Evolutionary conservation across 2,888 invertebrate species (phyloP), one percentile per base, ranked within the genome.

Genomic region (Anarsia innoxiella): DNA sequence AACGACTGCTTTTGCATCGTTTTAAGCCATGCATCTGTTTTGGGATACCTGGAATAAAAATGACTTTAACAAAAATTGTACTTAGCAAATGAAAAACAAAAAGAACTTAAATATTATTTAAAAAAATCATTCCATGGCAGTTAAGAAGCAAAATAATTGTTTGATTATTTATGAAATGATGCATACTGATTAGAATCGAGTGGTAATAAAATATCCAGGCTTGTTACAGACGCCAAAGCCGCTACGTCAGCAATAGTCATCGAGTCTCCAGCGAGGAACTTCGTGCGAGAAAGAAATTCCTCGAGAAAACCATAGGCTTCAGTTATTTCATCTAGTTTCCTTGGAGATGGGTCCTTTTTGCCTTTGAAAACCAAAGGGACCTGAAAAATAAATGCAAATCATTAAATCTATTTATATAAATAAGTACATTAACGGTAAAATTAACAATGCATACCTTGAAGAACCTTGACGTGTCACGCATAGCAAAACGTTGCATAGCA

Each of bases 201-300:
- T 11, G 71, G 63, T 1, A 66, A 40, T 5, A 76, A 41, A 26
- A 60, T 50, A 11, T 70, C 39, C 2, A 61, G 55, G 1, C 68
- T 57, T 1, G 74, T 46, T 0, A 65, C 59, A 12, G 32, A 13
- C 5, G 80, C 56, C 6, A 75, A 66, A 15, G 80, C 61, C 9
- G 75, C 68, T 31, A 87, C 59, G 51, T 88, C 89, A 2, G 86
- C 86, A 16, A 87, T 60, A 5, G 86, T 84, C 23, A 77, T 44
- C 11, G 66, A 47, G 31, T 82, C 64, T 9, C 80, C 84, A 23
- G 84, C 80, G 25, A 83, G 56, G 62, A 77, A 87, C 14, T 73
- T 56, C 3, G 66, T 59, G 4, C 64, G 66, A 15, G 63, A 57
- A 12, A 87, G 56, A 43, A 75, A 79, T 6, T 52, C 52, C 45